These are phyloP conservation scores for Semotilus atromaculatus DNA, from an alignment of 2,797 vertebrate genomes.

Conservation along the genomic window DNA sequence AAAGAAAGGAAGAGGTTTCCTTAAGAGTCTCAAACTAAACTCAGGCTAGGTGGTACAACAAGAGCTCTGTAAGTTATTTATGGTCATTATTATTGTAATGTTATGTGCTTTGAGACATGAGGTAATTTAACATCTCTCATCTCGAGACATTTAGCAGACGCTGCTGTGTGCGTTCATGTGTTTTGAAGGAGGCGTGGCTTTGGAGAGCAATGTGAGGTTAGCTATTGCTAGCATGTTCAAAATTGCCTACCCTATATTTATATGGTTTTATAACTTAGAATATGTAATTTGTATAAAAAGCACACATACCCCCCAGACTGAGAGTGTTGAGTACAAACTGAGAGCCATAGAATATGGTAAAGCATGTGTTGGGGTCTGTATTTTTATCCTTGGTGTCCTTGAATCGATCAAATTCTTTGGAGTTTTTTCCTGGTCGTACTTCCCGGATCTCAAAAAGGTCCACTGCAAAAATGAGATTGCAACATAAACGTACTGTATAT, in stretches of 20 bases:
- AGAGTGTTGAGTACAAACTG: slow-evolving; percentile 94
- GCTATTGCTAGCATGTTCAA: no score
- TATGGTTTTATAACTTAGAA: background rate
- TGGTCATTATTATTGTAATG: no score
- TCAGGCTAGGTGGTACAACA: background rate
- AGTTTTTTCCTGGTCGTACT: slow-evolving; percentile 89
- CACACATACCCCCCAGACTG: slow-evolving; percentile 87
- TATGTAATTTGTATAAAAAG: background rate
- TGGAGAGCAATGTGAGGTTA: no score
- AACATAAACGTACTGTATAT: background rate
- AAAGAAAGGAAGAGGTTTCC: background rate
- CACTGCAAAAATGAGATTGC: slow-evolving; percentile 76
- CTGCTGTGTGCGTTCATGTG: no score
- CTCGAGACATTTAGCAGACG: no score
- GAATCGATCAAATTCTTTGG: slow-evolving; percentile 95
- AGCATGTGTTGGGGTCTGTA: slow-evolving; percentile 79
- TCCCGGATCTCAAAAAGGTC: slow-evolving; percentile 94
- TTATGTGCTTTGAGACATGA: no score
- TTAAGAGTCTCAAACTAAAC: background rate
- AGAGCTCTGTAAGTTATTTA: no score
- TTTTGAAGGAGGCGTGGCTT: no score
- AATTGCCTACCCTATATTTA: no score
- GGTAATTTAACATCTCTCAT: no score
- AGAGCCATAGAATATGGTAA: slow-evolving; percentile 91
- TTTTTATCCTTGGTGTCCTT: slow-evolving; percentile 81